Evolutionary conservation across 2,113 vertebrate genomes (phyloP).

Genomic region (Larimichthys crocea): DNA sequence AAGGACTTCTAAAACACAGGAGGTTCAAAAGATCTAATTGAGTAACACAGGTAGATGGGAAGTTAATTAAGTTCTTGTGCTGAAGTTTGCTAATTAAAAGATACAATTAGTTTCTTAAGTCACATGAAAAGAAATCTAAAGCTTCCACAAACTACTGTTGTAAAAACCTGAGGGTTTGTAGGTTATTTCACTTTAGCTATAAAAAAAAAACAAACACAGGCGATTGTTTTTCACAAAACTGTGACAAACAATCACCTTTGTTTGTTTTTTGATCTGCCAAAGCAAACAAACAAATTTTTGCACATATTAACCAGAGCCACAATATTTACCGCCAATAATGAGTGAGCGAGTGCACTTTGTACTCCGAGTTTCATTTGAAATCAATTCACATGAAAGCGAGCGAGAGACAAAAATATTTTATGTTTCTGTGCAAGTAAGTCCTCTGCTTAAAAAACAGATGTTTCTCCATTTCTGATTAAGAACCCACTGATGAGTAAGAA

Average conservation of each 20-base stretch:
- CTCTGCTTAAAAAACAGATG: not conserved
- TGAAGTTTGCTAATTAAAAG: not conserved
- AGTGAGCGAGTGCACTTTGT: not conserved
- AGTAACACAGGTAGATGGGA: not conserved
- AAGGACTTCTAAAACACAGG: not conserved
- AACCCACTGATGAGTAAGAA: not conserved
- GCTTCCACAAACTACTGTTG: not conserved
- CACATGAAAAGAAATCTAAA: not conserved
- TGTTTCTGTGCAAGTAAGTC: not conserved
- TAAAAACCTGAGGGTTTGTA: too few relatives aligned
- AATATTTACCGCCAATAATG: constrained; percentile 36
- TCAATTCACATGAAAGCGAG: not conserved
- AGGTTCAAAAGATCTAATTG: not conserved
- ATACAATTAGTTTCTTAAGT: not conserved
- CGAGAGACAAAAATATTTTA: not conserved
- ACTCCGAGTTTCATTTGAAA: not conserved
- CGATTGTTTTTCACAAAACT: not conserved
- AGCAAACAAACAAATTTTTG: not conserved
- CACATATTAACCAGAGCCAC: constrained; percentile 37
- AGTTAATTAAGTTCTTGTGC: not conserved
- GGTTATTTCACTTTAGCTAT: not conserved
- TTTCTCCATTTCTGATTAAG: not conserved
- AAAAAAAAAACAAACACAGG: not conserved
- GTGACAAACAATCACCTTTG: too few relatives aligned
- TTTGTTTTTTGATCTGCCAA: not conserved